These are phyloP conservation scores for Agonopterix alstromeriana DNA, from an alignment of 2,888 invertebrate species.

Conservation along the genomic window DNA sequence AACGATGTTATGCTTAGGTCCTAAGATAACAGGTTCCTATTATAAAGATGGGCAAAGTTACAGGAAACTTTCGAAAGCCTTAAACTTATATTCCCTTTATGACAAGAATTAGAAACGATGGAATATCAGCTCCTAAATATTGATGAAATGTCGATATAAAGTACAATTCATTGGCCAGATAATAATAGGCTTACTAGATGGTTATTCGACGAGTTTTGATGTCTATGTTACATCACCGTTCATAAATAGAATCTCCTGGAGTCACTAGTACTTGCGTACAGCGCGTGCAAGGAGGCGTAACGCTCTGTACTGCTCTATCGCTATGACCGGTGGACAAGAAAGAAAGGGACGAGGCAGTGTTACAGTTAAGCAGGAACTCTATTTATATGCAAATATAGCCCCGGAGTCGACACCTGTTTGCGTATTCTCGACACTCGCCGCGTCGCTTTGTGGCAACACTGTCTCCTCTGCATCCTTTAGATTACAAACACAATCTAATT, in stretches of 20 bases:
- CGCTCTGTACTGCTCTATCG: constrained; percentile 57
- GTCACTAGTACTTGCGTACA: constrained; percentile 48
- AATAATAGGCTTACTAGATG: background rate
- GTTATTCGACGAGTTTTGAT: constrained; percentile 8
- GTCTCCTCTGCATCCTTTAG: constrained; percentile 59
- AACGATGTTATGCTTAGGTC: too few relatives aligned
- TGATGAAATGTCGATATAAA: too few relatives aligned
- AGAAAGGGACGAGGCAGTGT: constrained; percentile 65
- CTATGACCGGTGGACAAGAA: constrained; percentile 39
- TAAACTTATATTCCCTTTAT: too few relatives aligned
- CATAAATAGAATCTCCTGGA: constrained; percentile 72
- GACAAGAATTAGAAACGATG: too few relatives aligned
- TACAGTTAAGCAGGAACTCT: constrained; percentile 78
- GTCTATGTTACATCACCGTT: constrained; percentile 62
- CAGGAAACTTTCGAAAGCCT: too few relatives aligned
- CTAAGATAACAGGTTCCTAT: too few relatives aligned
- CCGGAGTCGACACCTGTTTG: constrained; percentile 76
- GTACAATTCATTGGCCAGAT: too few relatives aligned
- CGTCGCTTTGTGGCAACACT: constrained; percentile 62
- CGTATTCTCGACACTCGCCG: constrained; percentile 68
- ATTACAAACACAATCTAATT: constrained; percentile 39
- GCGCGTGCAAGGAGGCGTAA: constrained; percentile 61
- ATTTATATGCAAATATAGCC: constrained; percentile 77
- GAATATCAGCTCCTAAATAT: too few relatives aligned
- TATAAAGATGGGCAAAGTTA: too few relatives aligned